Evolutionary conservation across 2,113 vertebrate species (phyloP), one percentile per base, ranked within the genome.

Genomic region (Rhabdornis inornatus): DNA sequence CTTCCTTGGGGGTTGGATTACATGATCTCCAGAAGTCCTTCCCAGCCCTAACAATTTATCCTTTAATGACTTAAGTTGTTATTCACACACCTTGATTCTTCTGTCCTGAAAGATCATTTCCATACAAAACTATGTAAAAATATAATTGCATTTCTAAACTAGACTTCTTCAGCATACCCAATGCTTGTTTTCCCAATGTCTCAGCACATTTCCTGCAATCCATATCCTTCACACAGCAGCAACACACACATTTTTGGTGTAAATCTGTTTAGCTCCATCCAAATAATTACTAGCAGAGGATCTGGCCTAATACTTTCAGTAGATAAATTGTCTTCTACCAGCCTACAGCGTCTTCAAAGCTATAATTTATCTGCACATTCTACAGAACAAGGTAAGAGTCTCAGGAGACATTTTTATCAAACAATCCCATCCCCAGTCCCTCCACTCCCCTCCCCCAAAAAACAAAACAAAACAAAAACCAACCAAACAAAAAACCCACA

Each of bases 271-370:
- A 94, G 57, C 21, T 89, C 61, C 57, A 94, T 63, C 27, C 59
- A 95, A 75, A 83, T 68, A 91, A 92, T 70, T 92, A 56, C 47
- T 45, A 94, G 64, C 55, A 77, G 84, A 94, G 59, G 27, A 90
- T 80, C 37, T 91, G 78, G 39, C 60, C 75, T 92, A 93, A 91
- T n/a, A 59, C 15, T 74, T 66, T 91, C 49, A 53, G 72, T 23
- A 94, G 83, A 83, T 75, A 92, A 83, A 92, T 45, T 86, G 11
- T 65, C 77, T 78, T 94, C 87, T 82, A 64, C 81, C 71, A 70
- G 63, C 19, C 39, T 69, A 86, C 22, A 25, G 20, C 30, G 69
- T 84, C 84, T 96, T 95, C 87, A 94, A 91, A 92, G 81, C 66
- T 79, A 5, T 61, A 61, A 49, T 69, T 87, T 84, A 92, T 83